A percentile compares a stretch with the other conserved stretches of the same genome.
Evolutionary conservation across 1,140 invertebrate species (phyloP).

Genomic region (Ephestia elutella): DNA sequence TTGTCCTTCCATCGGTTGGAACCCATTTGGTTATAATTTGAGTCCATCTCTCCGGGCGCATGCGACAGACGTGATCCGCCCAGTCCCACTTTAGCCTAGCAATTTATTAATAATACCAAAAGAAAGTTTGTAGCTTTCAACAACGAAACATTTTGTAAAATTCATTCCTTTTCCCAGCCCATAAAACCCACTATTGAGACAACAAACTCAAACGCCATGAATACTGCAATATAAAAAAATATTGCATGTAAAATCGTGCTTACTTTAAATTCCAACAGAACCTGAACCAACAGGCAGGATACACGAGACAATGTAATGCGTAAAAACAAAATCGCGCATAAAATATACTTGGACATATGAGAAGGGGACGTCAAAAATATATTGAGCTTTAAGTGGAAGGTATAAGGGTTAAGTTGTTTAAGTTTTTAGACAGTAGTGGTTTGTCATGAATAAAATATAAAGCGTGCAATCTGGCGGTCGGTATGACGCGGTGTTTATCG

Average conservation of each 20-base stretch:
- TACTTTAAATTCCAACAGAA: not conserved
- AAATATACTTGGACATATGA: not conserved
- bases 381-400: not conserved
- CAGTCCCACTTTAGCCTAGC: too few relatives aligned
- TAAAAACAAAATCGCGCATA: not conserved
- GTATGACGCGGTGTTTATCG: constrained; percentile 1
- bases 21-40: too few relatives aligned
- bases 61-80: too few relatives aligned
- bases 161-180: too few relatives aligned
- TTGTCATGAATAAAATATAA: constrained; percentile 5
- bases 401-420: not conserved
- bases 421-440: not conserved
- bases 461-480: not conserved
- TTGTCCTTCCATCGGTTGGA: too few relatives aligned
- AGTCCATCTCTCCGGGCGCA: too few relatives aligned
- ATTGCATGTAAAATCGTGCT: not conserved
- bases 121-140: too few relatives aligned
- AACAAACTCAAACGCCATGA: too few relatives aligned
- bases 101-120: too few relatives aligned
- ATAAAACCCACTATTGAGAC: too few relatives aligned
- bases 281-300: not conserved
- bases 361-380: not conserved
- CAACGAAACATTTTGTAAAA: too few relatives aligned
- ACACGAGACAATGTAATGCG: not conserved
- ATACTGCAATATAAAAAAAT: not conserved